Conservation (phyloP, 1,140 invertebrate genomes). For the Mercenaria mercenaria region DNA sequence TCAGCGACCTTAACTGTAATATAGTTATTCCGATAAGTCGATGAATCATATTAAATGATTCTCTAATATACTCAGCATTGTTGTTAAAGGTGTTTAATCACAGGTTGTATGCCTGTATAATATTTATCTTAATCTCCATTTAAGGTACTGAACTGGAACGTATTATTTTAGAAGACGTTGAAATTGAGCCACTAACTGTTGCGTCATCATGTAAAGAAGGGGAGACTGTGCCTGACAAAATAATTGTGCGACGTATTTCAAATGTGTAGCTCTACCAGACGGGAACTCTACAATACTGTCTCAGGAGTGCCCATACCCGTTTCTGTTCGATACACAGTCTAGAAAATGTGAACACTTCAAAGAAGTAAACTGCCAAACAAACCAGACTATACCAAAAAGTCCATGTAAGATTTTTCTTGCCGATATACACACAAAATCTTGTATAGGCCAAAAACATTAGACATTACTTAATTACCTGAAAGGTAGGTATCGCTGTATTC, state of each 20-base stretch:
- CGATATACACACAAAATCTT: too few species aligned
- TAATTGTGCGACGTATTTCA: constrained; percentile 55
- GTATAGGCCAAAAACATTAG: too few species aligned
- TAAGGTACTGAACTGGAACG: not conserved
- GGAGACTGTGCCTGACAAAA: not conserved
- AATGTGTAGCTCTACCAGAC: constrained; percentile 26
- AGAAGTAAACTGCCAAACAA: constrained; percentile 8
- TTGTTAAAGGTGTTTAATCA: too few species aligned
- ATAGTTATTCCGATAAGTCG: too few species aligned
- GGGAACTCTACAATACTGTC: constrained; percentile 16
- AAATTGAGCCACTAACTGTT: not conserved
- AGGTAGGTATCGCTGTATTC: too few species aligned
- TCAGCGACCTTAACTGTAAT: too few species aligned
- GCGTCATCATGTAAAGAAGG: constrained; percentile 30
- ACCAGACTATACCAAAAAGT: constrained; percentile 49
- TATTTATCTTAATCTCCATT: too few species aligned
- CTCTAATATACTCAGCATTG: too few species aligned
- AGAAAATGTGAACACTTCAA: constrained; percentile 59
- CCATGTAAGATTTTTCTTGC: constrained; percentile 61
- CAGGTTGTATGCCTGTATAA: too few species aligned
- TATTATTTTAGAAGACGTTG: not conserved
- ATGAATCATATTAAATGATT: too few species aligned
- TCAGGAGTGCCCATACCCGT: constrained; percentile 48
- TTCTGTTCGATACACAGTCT: constrained; percentile 22
- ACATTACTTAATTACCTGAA: too few species aligned